Base-by-base conservation (phyloP, 2,888 invertebrate species). In the Chromoteleia sp. region DNA sequence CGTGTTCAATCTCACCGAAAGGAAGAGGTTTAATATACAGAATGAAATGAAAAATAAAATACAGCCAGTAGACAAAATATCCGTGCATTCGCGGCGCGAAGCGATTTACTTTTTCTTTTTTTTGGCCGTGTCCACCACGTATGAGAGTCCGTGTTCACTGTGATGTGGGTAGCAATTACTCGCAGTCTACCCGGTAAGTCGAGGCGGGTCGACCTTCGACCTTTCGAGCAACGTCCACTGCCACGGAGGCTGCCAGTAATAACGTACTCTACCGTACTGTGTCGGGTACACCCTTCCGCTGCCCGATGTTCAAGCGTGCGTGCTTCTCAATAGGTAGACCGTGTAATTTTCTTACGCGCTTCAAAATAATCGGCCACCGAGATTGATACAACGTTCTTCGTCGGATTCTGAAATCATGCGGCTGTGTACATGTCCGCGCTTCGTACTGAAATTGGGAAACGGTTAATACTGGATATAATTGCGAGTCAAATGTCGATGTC, bases 131-230 rank as follows among this genome's bases (percentile, higher is more conserved):
- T 56, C 59, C 50, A 39, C 59, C 50, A 39, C 58, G 65, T 54
- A 59, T 52, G 67, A 85, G 59, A 41, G 86, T 85, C 83, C 87
- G 85, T 86, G 87, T 89, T 90, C 89, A 87, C 86, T 87, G 85
- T 86, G 88, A 88, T 86, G 85, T 85, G 86, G 87, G 86, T 85
- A 86, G 88, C 91, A 91, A 90, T 91, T 91, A 90, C 90, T 86
- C 84, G 88, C 86, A 84, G 85, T 85, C 86, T 86, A 84, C 85
- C 86, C 89, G 88, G 89, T 90, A 89, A 91, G 89, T 87, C 86
- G 86, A 89, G 89, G 90, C 90, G 90, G 90, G 86, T 84, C 90
- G 89, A 91, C 90, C 91, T 87, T 75, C 87, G 89, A 90, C 91
- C 91, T 85, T 82, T 70, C 82, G 84, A 85, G 84, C 86, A 85